Conservation (phyloP, 2,888 invertebrate genomes). For the Portevinia maculata region DNA sequence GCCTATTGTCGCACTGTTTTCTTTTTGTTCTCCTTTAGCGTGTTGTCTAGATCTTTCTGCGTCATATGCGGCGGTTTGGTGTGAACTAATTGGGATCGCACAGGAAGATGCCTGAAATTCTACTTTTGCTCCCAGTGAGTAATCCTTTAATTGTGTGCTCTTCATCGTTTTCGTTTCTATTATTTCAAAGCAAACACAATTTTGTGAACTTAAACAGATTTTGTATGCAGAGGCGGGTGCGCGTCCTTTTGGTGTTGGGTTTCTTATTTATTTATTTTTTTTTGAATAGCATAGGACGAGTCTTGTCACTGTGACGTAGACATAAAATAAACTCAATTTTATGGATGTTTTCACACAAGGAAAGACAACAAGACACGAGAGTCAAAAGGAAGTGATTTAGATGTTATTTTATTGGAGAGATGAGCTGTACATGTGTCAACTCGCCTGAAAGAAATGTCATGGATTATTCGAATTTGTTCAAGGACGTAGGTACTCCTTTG, state of each 20-base stretch:
- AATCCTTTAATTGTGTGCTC: conserved; percentile 51
- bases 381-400: too few species aligned
- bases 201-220: conserved; percentile 16
- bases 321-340: conserved; percentile 21
- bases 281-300: too few species aligned
- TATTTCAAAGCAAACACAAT: conserved; percentile 27
- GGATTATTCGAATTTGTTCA: too few species aligned
- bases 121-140: neutral
- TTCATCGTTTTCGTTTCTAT: conserved; percentile 35
- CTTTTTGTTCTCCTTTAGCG: conserved; percentile 2
- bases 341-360: neutral
- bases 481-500: too few species aligned
- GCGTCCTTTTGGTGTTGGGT: conserved; percentile 33
- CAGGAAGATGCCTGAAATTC: conserved; percentile 25
- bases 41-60: conserved; percentile 21
- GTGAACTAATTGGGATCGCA: conserved; percentile 65
- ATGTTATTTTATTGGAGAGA: too few species aligned
- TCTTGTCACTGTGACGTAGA: conserved; percentile 4
- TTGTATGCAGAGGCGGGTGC: conserved; percentile 6
- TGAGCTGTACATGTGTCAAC: too few species aligned
- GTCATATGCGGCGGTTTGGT: conserved; percentile 48
- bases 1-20: conserved; percentile 66
- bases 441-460: too few species aligned
- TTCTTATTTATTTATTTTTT: conserved; percentile 10
- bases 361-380: too few species aligned